phyloP scores from a whole-genome alignment of 2,797 vertebrate species.

The Rhynchotus rufescens region DNA sequence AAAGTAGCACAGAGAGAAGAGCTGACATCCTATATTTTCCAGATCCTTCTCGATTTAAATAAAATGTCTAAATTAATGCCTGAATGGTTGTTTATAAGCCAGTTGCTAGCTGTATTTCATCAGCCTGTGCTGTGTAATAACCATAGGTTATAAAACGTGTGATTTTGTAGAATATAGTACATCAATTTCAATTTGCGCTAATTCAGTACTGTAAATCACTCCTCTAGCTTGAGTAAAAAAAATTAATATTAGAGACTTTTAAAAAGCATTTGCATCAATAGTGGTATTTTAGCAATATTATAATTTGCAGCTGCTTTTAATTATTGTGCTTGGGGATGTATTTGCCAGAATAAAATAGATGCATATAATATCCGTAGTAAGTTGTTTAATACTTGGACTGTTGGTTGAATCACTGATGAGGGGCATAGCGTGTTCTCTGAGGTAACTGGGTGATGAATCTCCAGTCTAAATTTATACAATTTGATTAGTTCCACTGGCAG shows the following conservation, averaged over 20 bases:
- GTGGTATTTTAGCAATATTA: background rate
- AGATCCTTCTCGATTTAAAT: background rate
- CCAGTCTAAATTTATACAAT: constrained; percentile 62
- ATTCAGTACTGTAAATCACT: background rate
- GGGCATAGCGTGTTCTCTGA: constrained; percentile 47
- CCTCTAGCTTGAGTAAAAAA: background rate
- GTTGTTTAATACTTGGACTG: constrained; percentile 15
- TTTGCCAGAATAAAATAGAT: background rate
- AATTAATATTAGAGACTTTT: background rate
- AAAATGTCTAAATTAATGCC: background rate
- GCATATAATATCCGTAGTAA: background rate
- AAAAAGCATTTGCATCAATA: background rate
- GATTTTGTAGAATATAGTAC: background rate
- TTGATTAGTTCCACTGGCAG: constrained; percentile 69
- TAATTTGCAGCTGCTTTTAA: background rate
- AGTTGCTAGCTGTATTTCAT: background rate
- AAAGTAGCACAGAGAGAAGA: background rate
- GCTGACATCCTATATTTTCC: background rate
- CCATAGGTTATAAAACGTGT: background rate
- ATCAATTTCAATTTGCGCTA: background rate
- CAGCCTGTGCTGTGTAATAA: background rate
- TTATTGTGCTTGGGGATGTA: background rate
- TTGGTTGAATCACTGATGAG: constrained; percentile 28
- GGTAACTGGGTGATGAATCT: constrained; percentile 64
- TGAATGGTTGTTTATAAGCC: background rate